A percentile compares a stretch with the other conserved stretches of the same genome.
These are phyloP conservation scores for Puffinus mauretanicus DNA, from an alignment of 2,113 vertebrate genomes.

Conservation along the genomic window DNA sequence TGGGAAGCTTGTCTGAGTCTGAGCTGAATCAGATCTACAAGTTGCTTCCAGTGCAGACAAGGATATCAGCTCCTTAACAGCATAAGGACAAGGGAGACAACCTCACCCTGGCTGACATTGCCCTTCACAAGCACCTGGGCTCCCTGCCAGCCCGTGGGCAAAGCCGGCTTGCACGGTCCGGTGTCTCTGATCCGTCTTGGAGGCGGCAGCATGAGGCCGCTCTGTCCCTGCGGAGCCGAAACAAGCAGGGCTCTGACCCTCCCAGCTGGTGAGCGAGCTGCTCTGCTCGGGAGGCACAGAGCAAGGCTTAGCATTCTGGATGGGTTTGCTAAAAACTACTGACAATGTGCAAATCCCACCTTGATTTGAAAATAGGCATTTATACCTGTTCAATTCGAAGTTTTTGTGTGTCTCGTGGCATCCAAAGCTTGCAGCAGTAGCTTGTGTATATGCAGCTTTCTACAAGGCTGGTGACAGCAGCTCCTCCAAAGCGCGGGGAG, in stretches of 20 bases:
- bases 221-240: fast-evolving
- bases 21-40: not conserved
- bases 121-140: not conserved
- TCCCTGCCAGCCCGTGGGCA: not conserved
- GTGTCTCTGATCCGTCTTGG: not conserved
- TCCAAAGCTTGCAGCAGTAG: not conserved
- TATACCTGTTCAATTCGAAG: not conserved
- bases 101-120: not conserved
- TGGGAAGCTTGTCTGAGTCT: not conserved
- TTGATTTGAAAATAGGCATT: not conserved
- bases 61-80: not conserved
- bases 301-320: not conserved
- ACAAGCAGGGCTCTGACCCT: not conserved
- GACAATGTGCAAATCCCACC: not conserved
- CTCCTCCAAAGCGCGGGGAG: fast-evolving
- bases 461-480: not conserved
- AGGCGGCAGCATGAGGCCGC: fast-evolving
- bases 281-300: fast-evolving
- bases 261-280: fast-evolving
- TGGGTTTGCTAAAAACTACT: not conserved
- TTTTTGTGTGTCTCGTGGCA: fast-evolving
- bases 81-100: not conserved
- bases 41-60: not conserved
- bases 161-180: fast-evolving
- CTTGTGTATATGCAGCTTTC: not conserved